A percentile compares a stretch with the other conserved stretches of the same genome.
phyloP scores from a whole-genome alignment of 1,140 invertebrate species.

The Drosophila rhopaloa region DNA sequence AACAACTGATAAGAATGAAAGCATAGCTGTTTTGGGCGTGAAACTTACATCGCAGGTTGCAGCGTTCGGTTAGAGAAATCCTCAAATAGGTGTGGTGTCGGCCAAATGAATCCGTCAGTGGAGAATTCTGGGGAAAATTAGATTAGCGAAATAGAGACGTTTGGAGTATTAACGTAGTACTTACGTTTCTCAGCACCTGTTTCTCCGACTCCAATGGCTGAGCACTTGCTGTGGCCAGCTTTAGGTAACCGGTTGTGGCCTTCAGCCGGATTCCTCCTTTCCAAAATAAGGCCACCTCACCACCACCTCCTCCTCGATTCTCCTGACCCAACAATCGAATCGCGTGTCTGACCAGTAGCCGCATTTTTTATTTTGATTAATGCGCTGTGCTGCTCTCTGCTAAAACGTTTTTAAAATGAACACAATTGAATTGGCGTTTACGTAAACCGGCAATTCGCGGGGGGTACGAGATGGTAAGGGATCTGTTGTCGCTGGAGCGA shows the following conservation, averaged over 20 bases:
- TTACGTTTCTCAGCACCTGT: constrained; percentile 43
- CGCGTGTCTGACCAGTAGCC: constrained; percentile 55
- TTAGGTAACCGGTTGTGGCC: constrained; percentile 67
- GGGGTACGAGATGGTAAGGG: constrained; percentile 23
- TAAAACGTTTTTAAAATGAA: constrained; percentile 19
- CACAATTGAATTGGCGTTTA: constrained; percentile 38
- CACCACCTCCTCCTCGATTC: constrained; percentile 12
- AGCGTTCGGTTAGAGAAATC: constrained; percentile 97
- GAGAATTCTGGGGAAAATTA: constrained; percentile 32
- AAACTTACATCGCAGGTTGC: constrained; percentile 96
- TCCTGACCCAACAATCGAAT: constrained; percentile 51
- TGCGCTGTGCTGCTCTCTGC: constrained; percentile 5
- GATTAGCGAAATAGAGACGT: constrained; percentile 9
- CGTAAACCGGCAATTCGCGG: constrained; percentile 48
- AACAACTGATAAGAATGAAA: constrained; percentile 39
- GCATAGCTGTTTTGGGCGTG: background rate
- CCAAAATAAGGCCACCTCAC: background rate
- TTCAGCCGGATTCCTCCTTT: constrained; percentile 37
- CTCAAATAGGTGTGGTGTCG: constrained; percentile 96
- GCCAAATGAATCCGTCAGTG: constrained; percentile 92
- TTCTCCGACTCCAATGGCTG: constrained; percentile 47
- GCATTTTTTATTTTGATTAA: constrained; percentile 54
- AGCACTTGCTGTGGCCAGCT: constrained; percentile 52
- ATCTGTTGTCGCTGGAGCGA: constrained; percentile 31
- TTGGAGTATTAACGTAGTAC: background rate